Base-by-base conservation (phyloP, 1,140 invertebrate species). In the Trinorchestia longiramus region DNA sequence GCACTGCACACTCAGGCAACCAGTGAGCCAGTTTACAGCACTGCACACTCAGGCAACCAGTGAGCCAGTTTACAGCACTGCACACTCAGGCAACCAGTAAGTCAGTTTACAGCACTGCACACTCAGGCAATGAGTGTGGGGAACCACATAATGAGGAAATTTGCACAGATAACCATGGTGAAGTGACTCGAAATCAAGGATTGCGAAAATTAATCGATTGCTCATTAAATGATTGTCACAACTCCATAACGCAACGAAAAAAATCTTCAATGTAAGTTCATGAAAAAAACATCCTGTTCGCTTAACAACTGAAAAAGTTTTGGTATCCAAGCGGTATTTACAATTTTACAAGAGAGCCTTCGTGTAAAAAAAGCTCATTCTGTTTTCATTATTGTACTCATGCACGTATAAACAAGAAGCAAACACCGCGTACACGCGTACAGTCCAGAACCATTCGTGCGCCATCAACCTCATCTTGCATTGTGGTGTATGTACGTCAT, bases 261-360 rank as follows among this genome's bases (percentile, higher is more conserved):
- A 28, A 36, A 77, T 28, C 62, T 36, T 11, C 62, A 77, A 11
- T 3, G 11, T 36, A 36, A 36, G 62, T 11, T 77, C 8, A 36
- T 77, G 11, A 77, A 77, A 77, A 77, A 77, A 77, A 77, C 11
- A 77, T 36, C 94, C 57, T 43, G 94, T 95, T 95, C 42, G 23
- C 43, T 94, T 45, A 45, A 40, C 40, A 94, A 45, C 43, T 1
- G 36, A 45, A 94, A 45, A 94, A 45, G 91, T 94, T 45, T 94
- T 45, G 43, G 91, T 94, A 94, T 94, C 43, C 45, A 53, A 45
- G 45, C 45, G 45, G 62, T 95, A 95, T 43, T 41, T 95, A 95
- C 57, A 95, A 53, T 53, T 95, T 53, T 95, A 95, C 57, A 95
- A 40, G 57, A 0, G 57, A 6, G 57, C 42, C 40, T 43, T 53